phyloP scores from a whole-genome alignment of 2,888 invertebrate species.

The Incurvaria masculella region DNA sequence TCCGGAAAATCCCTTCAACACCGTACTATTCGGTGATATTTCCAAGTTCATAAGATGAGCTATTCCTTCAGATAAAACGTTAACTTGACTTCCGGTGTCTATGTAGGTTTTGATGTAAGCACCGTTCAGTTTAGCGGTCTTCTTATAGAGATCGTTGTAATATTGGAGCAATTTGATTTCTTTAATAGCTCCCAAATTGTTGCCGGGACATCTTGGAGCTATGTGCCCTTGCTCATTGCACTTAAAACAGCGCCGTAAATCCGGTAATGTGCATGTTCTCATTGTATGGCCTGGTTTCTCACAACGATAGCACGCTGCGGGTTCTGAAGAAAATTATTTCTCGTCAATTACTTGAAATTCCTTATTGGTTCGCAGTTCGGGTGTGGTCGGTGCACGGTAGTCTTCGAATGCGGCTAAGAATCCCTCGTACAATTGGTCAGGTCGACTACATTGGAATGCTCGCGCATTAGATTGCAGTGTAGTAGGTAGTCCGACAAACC shows the following conservation, averaged over 20 bases:
- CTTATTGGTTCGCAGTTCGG: neutral
- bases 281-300: conserved; percentile 14
- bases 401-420: conserved; percentile 17
- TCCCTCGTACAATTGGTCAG: conserved; percentile 9
- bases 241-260: conserved; percentile 14
- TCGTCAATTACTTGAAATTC: neutral
- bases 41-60: too few relatives aligned
- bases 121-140: too few relatives aligned
- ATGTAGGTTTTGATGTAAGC: too few relatives aligned
- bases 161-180: conserved; percentile 14
- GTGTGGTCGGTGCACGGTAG: conserved; percentile 9
- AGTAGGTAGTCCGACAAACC: conserved; percentile 17
- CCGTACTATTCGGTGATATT: too few relatives aligned
- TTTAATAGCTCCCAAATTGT: conserved; percentile 4
- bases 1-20: conserved; percentile 1
- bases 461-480: conserved; percentile 18
- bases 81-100: too few relatives aligned
- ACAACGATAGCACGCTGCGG: conserved; percentile 13
- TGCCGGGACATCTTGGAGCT: conserved; percentile 8
- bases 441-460: conserved; percentile 18
- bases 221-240: conserved; percentile 16
- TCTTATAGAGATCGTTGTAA: conserved; percentile 3
- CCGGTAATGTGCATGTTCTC: conserved; percentile 13
- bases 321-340: too few relatives aligned
- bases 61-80: too few relatives aligned